Evolutionary conservation across 2,113 vertebrate genomes (phyloP), one percentile per base, ranked within the genome.

Genomic region (Gobio gobio): DNA sequence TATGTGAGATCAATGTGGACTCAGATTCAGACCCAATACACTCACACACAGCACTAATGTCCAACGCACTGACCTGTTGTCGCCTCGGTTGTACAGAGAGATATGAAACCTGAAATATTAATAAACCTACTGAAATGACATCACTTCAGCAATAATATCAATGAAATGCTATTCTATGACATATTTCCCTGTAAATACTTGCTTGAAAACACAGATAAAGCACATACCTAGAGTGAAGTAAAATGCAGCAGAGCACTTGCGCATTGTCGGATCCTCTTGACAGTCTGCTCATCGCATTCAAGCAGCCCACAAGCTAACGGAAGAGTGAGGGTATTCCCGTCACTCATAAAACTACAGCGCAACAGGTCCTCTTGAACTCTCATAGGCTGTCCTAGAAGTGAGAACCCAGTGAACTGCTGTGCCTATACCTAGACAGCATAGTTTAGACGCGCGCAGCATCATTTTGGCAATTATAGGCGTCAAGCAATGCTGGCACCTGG

Each of bases 11-110:
- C n/a, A n/a, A n/a, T n/a, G n/a, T n/a, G n/a, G n/a, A n/a, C n/a
- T n/a, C n/a, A n/a, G n/a, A n/a, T n/a, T n/a, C n/a, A n/a, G 29
- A 29, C 29, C 29, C 29, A 29, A 29, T 29, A 29, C 29, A 29
- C 29, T 29, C 29, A 29, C 29, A 29, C 22, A 74, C 5, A 24
- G 0, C 43, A 73, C 9, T 20, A 16, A 36, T 33, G 43, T 3
- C 43, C 43, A 47, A 1, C 9, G 24, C 3, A 85, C 87, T 85
- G 16, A 88, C 87, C 87, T 83, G 56, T 70, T 22, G 68, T 45
- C 70, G 56, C 10, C 18, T 75, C 12, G 18, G 58, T 5, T 66
- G 80, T 56, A 36, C 58, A 86, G 66, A 86, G 29, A 20, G 14
- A 59, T n/a, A 70, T 9, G 1, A 68, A 36, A 68, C 79, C 79